These are phyloP conservation scores for Oppia nitens DNA, from an alignment of 1,140 invertebrate species.

Conservation along the genomic window DNA sequence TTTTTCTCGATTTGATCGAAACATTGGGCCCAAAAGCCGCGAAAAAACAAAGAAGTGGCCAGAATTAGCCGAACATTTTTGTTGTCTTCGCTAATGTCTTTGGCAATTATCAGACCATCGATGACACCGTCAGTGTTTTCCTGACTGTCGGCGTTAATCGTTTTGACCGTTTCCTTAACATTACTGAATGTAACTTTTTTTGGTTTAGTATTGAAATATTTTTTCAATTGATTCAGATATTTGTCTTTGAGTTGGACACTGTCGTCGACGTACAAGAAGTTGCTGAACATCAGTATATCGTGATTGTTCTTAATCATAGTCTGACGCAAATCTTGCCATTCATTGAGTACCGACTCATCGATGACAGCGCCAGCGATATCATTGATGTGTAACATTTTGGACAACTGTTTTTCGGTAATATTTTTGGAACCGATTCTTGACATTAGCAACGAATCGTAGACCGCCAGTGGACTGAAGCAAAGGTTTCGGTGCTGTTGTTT, in stretches of 20 bases:
- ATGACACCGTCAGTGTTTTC: constrained; percentile 13
- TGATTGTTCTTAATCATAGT: constrained; percentile 14
- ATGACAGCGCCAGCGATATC: neutral
- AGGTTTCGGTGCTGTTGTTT: constrained; percentile 7
- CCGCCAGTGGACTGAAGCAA: constrained; percentile 9
- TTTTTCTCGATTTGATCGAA: constrained; percentile 7
- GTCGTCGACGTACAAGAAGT: constrained; percentile 13
- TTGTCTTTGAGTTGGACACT: neutral
- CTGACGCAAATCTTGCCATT: neutral
- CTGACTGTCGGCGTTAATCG: constrained; percentile 12
- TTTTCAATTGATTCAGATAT: constrained; percentile 1
- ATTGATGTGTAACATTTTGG: constrained; percentile 1
- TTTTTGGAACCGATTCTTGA: constrained; percentile 13
- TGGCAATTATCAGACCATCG: neutral
- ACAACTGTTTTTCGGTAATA: constrained; percentile 4
- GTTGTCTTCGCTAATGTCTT: neutral
- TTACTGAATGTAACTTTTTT: constrained; percentile 11
- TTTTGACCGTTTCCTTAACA: constrained; percentile 6
- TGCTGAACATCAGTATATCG: constrained; percentile 12
- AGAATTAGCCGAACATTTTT: constrained; percentile 9
- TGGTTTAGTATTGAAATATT: constrained; percentile 14
- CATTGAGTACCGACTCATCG: too few species aligned
- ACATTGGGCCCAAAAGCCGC: constrained; percentile 9
- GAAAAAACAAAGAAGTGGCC: constrained; percentile 14
- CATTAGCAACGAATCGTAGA: constrained; percentile 15